Conservation (phyloP, 2,797 vertebrate species). For the Sebastes trivittatus region DNA sequence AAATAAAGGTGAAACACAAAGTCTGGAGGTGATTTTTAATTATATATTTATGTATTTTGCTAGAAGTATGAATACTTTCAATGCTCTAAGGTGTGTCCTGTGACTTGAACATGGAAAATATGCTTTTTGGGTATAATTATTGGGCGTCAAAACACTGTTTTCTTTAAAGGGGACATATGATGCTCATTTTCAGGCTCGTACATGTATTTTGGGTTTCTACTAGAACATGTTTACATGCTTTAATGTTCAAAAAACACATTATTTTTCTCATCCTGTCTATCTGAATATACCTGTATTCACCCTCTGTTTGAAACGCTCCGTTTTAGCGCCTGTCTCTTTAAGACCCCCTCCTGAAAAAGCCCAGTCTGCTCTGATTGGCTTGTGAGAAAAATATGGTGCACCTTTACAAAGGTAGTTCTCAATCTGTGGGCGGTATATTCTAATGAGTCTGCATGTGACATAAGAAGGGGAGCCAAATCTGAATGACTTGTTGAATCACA, state of each 20-base stretch:
- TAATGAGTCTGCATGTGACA: too few species aligned
- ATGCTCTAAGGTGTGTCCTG: not conserved
- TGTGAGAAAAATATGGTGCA: not conserved
- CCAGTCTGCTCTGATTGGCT: not conserved
- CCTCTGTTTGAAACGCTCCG: too few species aligned
- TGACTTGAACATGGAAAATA: conserved; percentile 8
- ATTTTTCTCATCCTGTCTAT: too few species aligned
- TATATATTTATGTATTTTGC: not conserved
- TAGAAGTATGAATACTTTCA: not conserved
- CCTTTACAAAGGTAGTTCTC: not conserved
- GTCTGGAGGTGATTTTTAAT: conserved; percentile 11
- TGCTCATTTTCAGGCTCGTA: not conserved
- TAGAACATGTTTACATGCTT: not conserved
- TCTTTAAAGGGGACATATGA: not conserved
- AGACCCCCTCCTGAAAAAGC: not conserved
- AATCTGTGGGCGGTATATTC: too few species aligned
- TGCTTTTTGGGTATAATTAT: not conserved
- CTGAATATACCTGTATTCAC: too few species aligned
- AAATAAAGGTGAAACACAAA: conserved; percentile 6
- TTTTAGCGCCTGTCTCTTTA: too few species aligned
- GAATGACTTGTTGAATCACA: too few species aligned
- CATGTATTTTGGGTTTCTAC: not conserved
- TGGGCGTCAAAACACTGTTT: not conserved
- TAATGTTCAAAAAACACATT: not conserved
- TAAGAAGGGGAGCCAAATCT: too few species aligned